These are phyloP conservation scores for Petrosia ficiformis DNA, from an alignment of 37 sponge, comb jelly and placozoan genomes.

Conservation along the genomic window DNA sequence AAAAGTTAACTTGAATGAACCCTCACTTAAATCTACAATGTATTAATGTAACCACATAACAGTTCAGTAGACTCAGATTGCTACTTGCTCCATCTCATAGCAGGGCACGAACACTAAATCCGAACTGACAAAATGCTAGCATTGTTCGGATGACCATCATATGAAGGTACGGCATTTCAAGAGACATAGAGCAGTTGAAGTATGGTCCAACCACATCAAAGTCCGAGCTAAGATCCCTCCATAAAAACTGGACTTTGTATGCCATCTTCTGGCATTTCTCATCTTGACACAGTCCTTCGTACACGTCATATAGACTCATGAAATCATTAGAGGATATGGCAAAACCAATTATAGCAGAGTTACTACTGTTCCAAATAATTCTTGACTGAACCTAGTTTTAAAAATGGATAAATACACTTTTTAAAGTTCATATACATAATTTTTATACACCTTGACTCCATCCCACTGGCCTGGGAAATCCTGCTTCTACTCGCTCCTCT, in stretches of 20 bases:
- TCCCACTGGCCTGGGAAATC: background rate
- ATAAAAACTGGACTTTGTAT: slow-evolving; percentile 26
- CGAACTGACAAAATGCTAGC: slow-evolving; percentile 17
- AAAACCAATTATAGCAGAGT: slow-evolving; percentile 14
- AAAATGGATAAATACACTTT: no score
- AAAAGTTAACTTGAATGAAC: slow-evolving; percentile 15
- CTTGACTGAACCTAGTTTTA: slow-evolving; percentile 5
- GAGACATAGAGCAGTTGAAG: slow-evolving; percentile 11
- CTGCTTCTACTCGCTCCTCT: background rate
- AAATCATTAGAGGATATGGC: slow-evolving; percentile 28
- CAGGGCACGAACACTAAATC: slow-evolving; percentile 18
- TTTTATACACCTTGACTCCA: slow-evolving; percentile 28
- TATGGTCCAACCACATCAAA: slow-evolving; percentile 40
- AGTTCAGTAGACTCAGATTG: slow-evolving; percentile 12
- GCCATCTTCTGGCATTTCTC: slow-evolving; percentile 23
- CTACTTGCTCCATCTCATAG: slow-evolving; percentile 29
- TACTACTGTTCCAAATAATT: slow-evolving; percentile 37
- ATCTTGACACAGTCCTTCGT: background rate
- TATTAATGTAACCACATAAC: background rate
- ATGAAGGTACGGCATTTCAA: slow-evolving; percentile 14
- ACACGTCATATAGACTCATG: slow-evolving; percentile 12
- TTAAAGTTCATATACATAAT: no score
- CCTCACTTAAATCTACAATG: background rate
- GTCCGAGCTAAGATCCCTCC: slow-evolving; percentile 13
- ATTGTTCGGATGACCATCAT: slow-evolving; percentile 6